Evolutionary conservation across 2,888 invertebrate species (phyloP).

Genomic region (Habroteleia sp.): DNA sequence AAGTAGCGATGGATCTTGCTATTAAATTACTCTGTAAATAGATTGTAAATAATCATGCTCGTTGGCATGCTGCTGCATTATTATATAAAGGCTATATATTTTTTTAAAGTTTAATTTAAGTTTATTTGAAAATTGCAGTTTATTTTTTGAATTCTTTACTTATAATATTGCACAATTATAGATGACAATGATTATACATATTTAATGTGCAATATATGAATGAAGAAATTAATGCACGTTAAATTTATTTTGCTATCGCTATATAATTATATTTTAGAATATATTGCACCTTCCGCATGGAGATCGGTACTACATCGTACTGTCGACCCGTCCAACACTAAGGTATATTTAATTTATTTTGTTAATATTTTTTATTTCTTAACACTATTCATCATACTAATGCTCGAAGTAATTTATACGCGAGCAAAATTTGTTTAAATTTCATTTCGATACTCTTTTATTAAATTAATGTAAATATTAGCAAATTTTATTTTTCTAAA

Average conservation of each 20-base stretch:
- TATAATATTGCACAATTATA: not conserved
- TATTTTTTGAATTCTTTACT: not conserved
- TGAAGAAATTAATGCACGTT: conserved; percentile 44
- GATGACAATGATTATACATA: no score
- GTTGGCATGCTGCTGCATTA: conserved; percentile 48
- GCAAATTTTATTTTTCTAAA: no score
- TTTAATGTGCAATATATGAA: not conserved
- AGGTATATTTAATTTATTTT: conserved; percentile 74
- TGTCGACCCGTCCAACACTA: conserved; percentile 74
- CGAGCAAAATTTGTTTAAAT: no score
- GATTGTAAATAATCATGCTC: conserved; percentile 41
- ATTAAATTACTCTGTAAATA: conserved; percentile 46
- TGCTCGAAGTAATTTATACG: no score
- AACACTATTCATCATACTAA: conserved; percentile 32
- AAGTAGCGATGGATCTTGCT: conserved; percentile 62
- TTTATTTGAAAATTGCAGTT: not conserved
- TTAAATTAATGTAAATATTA: no score
- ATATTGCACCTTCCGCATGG: conserved; percentile 79
- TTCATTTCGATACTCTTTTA: no score
- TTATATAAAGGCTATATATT: conserved; percentile 1
- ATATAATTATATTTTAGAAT: conserved; percentile 77
- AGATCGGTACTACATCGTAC: conserved; percentile 80
- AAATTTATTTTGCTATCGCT: conserved; percentile 68
- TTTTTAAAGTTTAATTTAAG: conserved; percentile 9
- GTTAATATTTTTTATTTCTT: conserved; percentile 66